These are phyloP conservation scores for Falcunculus frontatus DNA, from an alignment of 2,113 vertebrate genomes.

Conservation along the genomic window DNA sequence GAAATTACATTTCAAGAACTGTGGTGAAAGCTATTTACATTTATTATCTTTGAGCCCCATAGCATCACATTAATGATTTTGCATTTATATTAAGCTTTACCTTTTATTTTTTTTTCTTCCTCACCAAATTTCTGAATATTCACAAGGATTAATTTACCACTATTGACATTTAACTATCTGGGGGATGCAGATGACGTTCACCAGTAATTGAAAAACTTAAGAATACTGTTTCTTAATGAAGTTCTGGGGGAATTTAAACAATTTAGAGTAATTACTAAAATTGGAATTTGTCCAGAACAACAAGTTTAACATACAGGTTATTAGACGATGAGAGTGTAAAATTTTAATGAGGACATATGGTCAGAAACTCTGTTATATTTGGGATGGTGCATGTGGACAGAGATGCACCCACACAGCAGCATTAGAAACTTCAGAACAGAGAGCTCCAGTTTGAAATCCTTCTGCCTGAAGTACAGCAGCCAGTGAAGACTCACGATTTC, in stretches of 20 bases:
- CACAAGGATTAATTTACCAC: not conserved
- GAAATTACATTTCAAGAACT: not conserved
- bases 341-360: not conserved
- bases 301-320: not conserved
- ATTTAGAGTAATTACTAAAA: not conserved
- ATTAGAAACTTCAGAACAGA: not conserved
- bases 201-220: not conserved
- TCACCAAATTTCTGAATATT: not conserved
- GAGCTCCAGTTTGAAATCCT: not conserved
- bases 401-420: not conserved
- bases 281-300: not conserved
- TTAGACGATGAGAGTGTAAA: not conserved
- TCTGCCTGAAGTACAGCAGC: not conserved
- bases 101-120: not conserved
- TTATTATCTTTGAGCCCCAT: not conserved
- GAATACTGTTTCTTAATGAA: not conserved
- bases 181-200: not conserved
- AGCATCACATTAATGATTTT: not conserved
- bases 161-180: not conserved
- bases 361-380: not conserved
- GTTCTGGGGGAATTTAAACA: not conserved
- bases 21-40: not conserved
- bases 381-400: not conserved
- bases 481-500: rapidly evolving
- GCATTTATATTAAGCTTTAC: not conserved